These are phyloP conservation scores for Merops nubicus DNA, from an alignment of 2,113 vertebrate species.

Conservation along the genomic window DNA sequence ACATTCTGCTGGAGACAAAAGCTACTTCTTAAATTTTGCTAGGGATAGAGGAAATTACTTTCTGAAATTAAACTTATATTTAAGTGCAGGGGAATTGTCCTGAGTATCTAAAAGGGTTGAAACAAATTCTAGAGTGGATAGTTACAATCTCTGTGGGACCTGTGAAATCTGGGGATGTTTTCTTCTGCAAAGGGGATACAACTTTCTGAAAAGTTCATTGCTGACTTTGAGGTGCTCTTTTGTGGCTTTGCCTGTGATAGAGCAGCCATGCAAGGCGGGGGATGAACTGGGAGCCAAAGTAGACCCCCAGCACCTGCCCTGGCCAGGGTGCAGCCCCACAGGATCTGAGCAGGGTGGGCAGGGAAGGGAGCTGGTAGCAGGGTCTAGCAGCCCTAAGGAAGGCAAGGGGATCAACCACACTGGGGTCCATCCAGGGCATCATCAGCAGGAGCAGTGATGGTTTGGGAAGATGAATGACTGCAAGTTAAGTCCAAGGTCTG, in stretches of 20 bases:
- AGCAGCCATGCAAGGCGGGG: not conserved
- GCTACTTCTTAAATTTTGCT: not conserved
- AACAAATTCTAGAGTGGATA: not conserved
- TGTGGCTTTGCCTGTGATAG: not conserved
- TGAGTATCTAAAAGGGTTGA: not conserved
- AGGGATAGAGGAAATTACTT: not conserved
- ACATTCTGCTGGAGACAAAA: not conserved
- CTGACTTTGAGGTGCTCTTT: not conserved
- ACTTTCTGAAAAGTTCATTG: not conserved
- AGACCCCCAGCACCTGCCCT: not conserved
- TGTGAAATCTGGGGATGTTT: not conserved
- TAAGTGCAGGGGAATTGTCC: not conserved
- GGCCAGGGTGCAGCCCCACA: not conserved
- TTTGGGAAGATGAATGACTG: not conserved
- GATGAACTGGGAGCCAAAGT: not conserved
- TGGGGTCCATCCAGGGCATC: no score
- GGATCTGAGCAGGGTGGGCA: no score
- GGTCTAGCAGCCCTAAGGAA: not conserved
- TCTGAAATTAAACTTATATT: not conserved
- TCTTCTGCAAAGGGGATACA: not conserved
- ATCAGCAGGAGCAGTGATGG: not conserved
- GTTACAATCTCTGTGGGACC: not conserved
- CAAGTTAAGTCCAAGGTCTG: rapidly evolving
- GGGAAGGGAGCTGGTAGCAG: not conserved
- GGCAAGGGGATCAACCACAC: not conserved